These are phyloP conservation scores for Auanema freiburgensis DNA, from an alignment of 2,888 invertebrate species.

Conservation along the genomic window DNA sequence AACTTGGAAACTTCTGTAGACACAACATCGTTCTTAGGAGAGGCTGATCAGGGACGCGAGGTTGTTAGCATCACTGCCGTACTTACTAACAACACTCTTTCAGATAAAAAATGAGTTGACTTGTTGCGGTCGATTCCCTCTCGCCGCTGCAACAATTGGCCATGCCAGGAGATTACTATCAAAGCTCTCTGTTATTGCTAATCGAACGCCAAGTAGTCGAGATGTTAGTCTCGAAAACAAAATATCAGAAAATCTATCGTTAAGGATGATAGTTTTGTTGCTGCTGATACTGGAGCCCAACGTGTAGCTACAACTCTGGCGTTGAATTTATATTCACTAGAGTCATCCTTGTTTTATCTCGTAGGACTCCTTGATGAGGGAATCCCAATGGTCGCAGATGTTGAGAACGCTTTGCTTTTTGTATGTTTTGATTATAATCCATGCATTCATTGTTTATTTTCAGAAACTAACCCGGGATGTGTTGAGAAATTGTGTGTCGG, in stretches of 20 bases:
- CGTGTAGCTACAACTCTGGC: slow-evolving; percentile 36
- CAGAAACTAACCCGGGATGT: slow-evolving; percentile 32
- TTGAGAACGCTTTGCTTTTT: slow-evolving; percentile 57
- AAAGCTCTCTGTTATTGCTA: slow-evolving; percentile 36
- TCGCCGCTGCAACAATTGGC: slow-evolving; percentile 41
- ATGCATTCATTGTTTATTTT: slow-evolving; percentile 6
- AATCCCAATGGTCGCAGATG: slow-evolving; percentile 52
- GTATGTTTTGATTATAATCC: slow-evolving; percentile 22
- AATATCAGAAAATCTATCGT: background rate
- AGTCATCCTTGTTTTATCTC: slow-evolving; percentile 59
- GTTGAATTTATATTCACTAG: slow-evolving; percentile 50
- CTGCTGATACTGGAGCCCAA: slow-evolving; percentile 30
- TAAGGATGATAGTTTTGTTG: slow-evolving; percentile 19
- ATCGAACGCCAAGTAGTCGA: slow-evolving; percentile 24
- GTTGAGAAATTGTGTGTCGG: slow-evolving; percentile 25
- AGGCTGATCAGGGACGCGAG: no score
- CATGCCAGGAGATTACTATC: slow-evolving; percentile 31
- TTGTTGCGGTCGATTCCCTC: slow-evolving; percentile 32
- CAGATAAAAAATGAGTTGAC: slow-evolving; percentile 24
- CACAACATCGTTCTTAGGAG: no score
- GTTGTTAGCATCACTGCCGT: no score
- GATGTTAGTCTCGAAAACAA: background rate
- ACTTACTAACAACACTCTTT: background rate
- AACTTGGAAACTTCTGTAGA: no score
- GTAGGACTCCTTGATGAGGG: slow-evolving; percentile 59